These are phyloP conservation scores for Lophotis ruficrista DNA, from an alignment of 2,113 vertebrate species.

Conservation along the genomic window DNA sequence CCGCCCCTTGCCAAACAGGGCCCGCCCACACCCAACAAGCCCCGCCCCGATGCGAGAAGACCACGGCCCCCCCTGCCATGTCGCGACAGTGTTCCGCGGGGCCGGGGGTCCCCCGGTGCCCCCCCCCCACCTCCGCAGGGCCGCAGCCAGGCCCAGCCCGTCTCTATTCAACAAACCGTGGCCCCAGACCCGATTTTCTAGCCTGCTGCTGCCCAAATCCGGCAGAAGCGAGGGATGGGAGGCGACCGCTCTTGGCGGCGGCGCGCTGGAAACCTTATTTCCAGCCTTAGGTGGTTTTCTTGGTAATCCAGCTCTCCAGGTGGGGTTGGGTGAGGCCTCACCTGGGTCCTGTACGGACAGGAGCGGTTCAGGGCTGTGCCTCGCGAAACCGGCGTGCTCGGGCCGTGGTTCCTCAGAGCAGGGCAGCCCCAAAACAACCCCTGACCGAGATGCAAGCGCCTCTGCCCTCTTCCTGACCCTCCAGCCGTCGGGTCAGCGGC, in stretches of 20 bases:
- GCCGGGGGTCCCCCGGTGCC: too few species aligned
- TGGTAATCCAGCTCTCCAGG: accelerated
- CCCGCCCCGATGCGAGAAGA: too few species aligned
- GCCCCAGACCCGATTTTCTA: too few species aligned
- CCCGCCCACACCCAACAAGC: too few species aligned
- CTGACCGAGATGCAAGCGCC: accelerated
- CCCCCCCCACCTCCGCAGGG: too few species aligned
- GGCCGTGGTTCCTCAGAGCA: background rate
- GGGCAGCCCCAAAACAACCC: background rate
- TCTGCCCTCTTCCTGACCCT: background rate
- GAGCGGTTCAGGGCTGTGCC: accelerated
- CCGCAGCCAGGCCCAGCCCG: background rate
- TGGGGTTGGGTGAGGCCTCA: accelerated
- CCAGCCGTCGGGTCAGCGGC: accelerated
- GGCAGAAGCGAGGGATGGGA: too few species aligned
- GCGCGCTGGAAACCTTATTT: background rate
- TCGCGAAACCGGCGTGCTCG: accelerated
- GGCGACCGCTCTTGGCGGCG: background rate
- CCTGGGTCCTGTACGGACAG: accelerated
- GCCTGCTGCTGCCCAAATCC: accelerated
- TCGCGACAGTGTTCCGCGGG: background rate
- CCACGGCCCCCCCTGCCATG: background rate
- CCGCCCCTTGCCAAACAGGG: too few species aligned
- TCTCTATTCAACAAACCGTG: accelerated
- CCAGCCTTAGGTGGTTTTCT: background rate